Evolutionary conservation across 2,888 invertebrate species (phyloP).

Genomic region (Leptinotarsa haldemani): DNA sequence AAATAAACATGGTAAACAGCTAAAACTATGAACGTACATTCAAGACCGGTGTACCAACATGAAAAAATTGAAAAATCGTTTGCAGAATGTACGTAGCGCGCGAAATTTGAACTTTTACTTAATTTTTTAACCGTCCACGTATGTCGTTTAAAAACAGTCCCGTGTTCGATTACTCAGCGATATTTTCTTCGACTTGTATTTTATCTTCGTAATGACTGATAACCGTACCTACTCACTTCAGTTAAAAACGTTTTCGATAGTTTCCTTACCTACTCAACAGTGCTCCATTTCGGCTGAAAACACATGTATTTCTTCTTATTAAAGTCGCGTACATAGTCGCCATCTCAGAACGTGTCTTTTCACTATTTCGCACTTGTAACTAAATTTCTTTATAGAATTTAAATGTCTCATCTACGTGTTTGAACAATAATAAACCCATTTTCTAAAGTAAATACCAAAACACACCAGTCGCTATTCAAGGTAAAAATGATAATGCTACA

Average conservation of each 20-base stretch:
- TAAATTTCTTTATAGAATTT: background rate
- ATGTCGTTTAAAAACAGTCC: background rate
- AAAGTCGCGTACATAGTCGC: background rate
- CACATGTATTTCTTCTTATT: background rate
- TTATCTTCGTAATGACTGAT: background rate
- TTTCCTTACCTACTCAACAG: background rate
- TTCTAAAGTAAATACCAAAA: background rate
- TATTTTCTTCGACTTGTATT: background rate
- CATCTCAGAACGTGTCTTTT: background rate
- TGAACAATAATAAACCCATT: background rate
- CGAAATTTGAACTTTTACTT: no score
- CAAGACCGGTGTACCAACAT: no score
- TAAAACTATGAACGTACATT: no score
- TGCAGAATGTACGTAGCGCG: no score
- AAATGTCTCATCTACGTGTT: background rate
- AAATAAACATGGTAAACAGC: no score
- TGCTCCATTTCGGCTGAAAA: background rate
- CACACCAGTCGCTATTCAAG: background rate
- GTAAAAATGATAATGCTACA: conserved; percentile 16
- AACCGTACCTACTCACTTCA: no score
- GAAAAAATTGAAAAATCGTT: no score
- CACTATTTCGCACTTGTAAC: background rate
- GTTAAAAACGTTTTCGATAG: background rate
- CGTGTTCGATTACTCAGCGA: background rate
- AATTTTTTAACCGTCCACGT: no score